Conservation (phyloP, 2,113 vertebrate species). For the Bujurquina vittata region DNA sequence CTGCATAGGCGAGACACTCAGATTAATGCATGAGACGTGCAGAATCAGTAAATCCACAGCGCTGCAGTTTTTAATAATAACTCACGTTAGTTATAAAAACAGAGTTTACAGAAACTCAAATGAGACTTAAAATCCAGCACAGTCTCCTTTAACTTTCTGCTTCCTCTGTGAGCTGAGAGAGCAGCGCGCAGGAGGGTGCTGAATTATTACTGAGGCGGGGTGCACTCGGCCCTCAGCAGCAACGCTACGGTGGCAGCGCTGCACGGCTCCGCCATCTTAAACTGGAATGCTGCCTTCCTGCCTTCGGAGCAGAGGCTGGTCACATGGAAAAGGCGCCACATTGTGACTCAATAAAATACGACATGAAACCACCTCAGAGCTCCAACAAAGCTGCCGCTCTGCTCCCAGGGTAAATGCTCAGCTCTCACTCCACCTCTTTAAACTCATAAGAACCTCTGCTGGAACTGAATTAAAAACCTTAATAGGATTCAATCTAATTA, state of each 20-base stretch:
- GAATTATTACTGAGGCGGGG: not conserved
- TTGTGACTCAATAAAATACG: conserved; percentile 18
- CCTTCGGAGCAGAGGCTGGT: not conserved
- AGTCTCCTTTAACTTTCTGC: too few species aligned
- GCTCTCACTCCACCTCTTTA: too few species aligned
- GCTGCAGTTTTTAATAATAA: too few species aligned
- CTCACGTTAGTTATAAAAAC: too few species aligned
- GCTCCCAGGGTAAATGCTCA: not conserved
- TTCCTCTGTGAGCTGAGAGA: too few species aligned
- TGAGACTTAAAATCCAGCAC: not conserved
- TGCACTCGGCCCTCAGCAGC: not conserved
- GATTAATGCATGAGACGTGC: too few species aligned
- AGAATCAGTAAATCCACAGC: too few species aligned
- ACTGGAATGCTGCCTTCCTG: not conserved
- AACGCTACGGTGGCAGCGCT: not conserved
- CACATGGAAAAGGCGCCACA: not conserved
- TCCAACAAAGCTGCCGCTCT: not conserved
- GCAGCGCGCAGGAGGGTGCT: not conserved
- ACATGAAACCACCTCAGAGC: not conserved
- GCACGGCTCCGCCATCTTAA: not conserved
- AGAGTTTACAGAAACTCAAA: too few species aligned
- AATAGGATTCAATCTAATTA: not conserved
- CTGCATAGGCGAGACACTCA: too few species aligned
- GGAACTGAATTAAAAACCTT: not conserved
- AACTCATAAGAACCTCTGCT: too few species aligned